Evolutionary conservation across 1,140 invertebrate genomes (phyloP), one percentile per base, ranked within the genome.

Genomic region (Drosophila cardini): DNA sequence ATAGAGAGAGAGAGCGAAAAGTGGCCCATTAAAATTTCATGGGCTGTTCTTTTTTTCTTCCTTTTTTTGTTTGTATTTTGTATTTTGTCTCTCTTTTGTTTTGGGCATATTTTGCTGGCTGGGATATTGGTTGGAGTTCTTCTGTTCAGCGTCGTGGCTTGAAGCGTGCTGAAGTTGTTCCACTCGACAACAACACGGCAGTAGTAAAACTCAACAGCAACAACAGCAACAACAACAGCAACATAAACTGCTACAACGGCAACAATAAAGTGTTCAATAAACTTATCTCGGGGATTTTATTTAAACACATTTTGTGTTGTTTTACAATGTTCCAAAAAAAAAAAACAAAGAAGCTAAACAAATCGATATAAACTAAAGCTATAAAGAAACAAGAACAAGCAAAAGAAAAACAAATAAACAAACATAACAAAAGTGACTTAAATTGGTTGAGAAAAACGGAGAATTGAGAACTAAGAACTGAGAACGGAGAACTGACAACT

Each of bases 181-280:
- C 67, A 53, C 56, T 42, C 56, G 52, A 55, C 16, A 55, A 38
- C 34, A 55, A 55, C 34, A 46, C 32, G 21, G 55, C 34, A 32
- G 38, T 26, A 57, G 18, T 40, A 40, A 21, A 40, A 7, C 4
- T 8, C 15, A 16, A 16, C 6, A 36, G 13, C 15, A 16, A 16
- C 6, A 36, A 34, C 1, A 11, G 11, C 8, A 52, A 13, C 1
- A 50, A 34, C 10, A n/a, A 36, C 4, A 32, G 8, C 30, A 18
- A 30, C 18, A 46, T 45, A 11, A 4, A 42, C 5, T 36, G 34
- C 2, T 18, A 18, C 34, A 63, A 48, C 21, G 21, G 18, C 71
- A 78, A 86, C 85, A 87, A 89, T 90, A 78, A 84, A 90, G 85
- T 89, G 84, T 89, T 89, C 84, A 89, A 32, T 34, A 52, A 52